These are phyloP conservation scores for Leptosomus discolor DNA, from an alignment of 2,113 vertebrate genomes.

Conservation along the genomic window DNA sequence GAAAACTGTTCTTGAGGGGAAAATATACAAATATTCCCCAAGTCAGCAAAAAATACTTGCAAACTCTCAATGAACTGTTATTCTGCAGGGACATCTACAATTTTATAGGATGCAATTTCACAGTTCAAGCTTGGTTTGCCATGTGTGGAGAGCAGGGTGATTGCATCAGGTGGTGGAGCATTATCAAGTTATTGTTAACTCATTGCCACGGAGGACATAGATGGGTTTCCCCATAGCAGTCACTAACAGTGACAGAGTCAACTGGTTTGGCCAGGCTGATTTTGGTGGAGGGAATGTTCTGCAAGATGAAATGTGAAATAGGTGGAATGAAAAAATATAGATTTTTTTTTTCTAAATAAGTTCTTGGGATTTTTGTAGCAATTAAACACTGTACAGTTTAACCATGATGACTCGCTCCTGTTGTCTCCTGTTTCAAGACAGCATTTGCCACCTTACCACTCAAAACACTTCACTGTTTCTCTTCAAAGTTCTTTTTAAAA, in stretches of 20 bases:
- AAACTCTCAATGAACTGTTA: constrained; percentile 34
- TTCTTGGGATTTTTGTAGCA: not conserved
- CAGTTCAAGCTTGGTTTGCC: constrained; percentile 33
- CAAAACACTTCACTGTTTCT: not conserved
- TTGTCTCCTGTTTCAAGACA: not conserved
- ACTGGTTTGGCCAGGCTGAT: not conserved
- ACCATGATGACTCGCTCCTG: not conserved
- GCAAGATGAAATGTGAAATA: not conserved
- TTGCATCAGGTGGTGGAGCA: constrained; percentile 18
- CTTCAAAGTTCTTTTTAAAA: not conserved
- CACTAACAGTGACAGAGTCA: not conserved
- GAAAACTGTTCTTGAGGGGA: not conserved
- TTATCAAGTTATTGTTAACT: constrained; percentile 46
- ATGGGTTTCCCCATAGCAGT: not conserved
- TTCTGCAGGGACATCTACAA: constrained; percentile 20
- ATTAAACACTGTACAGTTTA: not conserved
- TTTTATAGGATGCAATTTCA: constrained; percentile 42
- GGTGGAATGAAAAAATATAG: not conserved
- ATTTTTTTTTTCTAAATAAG: not conserved
- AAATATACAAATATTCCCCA: constrained; percentile 12
- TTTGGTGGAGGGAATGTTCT: not conserved
- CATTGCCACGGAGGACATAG: constrained; percentile 8
- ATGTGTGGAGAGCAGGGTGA: constrained; percentile 22
- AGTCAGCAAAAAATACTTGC: constrained; percentile 44
- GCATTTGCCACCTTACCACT: not conserved